Percentiles rank a stretch among this genome's conserved stretches.
phyloP scores from a whole-genome alignment of 2,113 vertebrate species.

The Chionis minor region DNA sequence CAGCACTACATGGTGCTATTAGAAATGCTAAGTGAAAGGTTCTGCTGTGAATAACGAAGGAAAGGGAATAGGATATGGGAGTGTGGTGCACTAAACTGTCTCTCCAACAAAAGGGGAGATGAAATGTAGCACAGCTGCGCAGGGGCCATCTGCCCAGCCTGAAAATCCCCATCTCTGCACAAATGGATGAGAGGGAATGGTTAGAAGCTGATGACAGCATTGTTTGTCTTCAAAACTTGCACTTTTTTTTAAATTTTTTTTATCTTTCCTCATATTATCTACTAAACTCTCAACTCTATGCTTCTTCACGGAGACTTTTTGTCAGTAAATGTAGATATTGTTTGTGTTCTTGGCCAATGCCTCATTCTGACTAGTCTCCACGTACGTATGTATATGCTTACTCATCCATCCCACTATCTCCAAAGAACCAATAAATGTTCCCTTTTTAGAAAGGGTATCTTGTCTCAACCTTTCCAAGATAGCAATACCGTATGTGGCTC shows the following conservation, averaged over 20 bases:
- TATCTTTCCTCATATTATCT: background rate
- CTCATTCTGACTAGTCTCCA: background rate
- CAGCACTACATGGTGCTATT: constrained; percentile 16
- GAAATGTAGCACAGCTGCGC: constrained; percentile 22
- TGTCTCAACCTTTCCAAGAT: background rate
- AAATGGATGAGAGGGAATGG: background rate
- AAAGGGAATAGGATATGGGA: background rate
- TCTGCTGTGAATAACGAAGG: background rate
- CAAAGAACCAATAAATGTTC: background rate
- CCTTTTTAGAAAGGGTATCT: background rate
- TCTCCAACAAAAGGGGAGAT: constrained; percentile 5
- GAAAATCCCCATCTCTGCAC: background rate
- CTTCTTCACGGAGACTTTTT: background rate
- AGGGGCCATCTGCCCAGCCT: background rate
- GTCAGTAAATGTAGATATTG: background rate
- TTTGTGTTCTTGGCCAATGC: background rate
- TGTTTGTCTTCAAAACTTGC: background rate
- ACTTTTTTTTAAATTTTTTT: background rate
- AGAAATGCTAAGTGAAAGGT: constrained; percentile 40
- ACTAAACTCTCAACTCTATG: background rate
- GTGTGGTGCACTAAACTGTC: constrained; percentile 19
- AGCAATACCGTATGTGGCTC: background rate
- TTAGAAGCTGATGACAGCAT: background rate
- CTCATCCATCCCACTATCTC: background rate
- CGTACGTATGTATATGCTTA: background rate